phyloP scores from a whole-genome alignment of 2,888 invertebrate species.

The Leucophenga montana region DNA sequence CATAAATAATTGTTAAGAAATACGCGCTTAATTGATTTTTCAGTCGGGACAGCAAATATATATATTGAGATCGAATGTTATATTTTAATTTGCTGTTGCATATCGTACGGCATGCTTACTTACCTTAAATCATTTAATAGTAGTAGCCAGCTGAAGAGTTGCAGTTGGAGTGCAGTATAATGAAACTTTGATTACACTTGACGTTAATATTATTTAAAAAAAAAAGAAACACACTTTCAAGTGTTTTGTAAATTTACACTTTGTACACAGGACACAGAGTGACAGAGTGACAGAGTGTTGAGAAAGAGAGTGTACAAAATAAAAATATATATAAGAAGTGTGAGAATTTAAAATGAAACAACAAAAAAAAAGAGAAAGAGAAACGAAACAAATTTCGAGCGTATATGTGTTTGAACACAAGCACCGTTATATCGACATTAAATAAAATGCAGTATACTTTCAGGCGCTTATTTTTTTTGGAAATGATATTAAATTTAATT shows the following conservation, averaged over 20 bases:
- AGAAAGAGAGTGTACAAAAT: neutral
- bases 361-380: neutral
- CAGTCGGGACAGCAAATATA: neutral
- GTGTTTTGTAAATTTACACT: conserved; percentile 20
- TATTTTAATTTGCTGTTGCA: neutral
- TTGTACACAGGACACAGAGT: neutral
- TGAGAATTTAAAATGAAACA: too few relatives aligned
- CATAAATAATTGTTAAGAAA: conserved; percentile 15
- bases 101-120: neutral
- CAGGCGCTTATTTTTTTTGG: neutral
- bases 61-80: neutral
- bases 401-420: too few relatives aligned
- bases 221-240: neutral
- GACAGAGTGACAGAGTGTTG: too few relatives aligned
- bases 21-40: conserved; percentile 19
- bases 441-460: too few relatives aligned
- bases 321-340: too few relatives aligned
- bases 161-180: neutral
- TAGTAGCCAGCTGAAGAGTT: neutral
- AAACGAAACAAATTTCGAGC: neutral
- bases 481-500: neutral
- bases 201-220: conserved; percentile 4
- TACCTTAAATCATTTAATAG: conserved; percentile 4
- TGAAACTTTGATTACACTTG: conserved; percentile 7
- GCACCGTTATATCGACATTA: too few relatives aligned